Conservation (phyloP, 2,797 vertebrate species). For the Premnoplex brunnescens region DNA sequence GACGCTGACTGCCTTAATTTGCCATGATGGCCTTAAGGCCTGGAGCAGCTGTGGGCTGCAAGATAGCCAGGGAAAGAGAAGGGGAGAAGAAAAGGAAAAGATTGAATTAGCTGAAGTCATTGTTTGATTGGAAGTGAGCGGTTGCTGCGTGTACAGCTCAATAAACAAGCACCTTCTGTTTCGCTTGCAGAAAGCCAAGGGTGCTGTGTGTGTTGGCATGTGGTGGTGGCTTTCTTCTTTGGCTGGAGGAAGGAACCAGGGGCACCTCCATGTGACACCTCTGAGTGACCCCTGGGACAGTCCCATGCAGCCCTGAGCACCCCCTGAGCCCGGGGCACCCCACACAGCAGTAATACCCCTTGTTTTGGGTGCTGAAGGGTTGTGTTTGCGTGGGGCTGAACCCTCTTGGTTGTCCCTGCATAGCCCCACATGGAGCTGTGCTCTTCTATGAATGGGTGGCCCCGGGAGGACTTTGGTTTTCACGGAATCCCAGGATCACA, state of each 20-base stretch:
- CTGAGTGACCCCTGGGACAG: background rate
- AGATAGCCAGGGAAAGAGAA: background rate
- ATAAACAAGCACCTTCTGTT: background rate
- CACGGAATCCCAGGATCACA: background rate
- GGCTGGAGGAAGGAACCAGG: background rate
- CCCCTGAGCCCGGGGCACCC: accelerated
- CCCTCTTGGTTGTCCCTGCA: accelerated
- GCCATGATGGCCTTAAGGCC: slow-evolving; percentile 28
- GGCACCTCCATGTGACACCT: background rate
- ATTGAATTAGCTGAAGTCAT: background rate
- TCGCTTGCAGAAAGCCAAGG: background rate
- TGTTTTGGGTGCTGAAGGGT: background rate
- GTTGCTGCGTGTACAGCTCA: background rate
- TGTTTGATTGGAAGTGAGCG: background rate
- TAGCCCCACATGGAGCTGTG: background rate
- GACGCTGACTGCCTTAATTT: slow-evolving; percentile 21
- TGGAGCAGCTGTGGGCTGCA: background rate
- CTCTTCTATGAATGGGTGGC: background rate
- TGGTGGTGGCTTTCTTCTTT: background rate
- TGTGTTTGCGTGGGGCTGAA: background rate
- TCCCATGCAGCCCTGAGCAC: background rate
- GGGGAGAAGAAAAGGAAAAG: background rate
- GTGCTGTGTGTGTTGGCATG: background rate
- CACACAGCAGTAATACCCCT: background rate
- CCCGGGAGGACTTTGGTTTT: background rate